phyloP scores from a whole-genome alignment of 1,140 invertebrate genomes.

The Drosophila pachea region DNA sequence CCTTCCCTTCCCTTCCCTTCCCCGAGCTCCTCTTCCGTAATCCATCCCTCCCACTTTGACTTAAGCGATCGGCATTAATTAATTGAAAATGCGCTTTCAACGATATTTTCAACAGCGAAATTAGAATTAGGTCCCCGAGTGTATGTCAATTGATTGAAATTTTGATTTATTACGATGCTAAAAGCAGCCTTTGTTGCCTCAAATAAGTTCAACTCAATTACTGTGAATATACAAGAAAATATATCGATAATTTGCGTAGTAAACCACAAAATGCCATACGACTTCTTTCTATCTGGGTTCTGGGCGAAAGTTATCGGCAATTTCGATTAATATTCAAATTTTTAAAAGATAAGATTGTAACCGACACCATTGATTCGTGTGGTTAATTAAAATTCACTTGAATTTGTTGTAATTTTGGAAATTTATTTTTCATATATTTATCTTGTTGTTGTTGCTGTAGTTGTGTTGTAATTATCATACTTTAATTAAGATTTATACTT shows the following conservation, averaged over 20 bases:
- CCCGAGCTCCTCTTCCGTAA: too few species aligned
- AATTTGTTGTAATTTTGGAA: constrained; percentile 63
- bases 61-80: constrained; percentile 22
- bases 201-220: constrained; percentile 59
- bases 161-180: constrained; percentile 37
- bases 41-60: constrained; percentile 5
- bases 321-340: too few species aligned
- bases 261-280: constrained; percentile 21
- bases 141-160: constrained; percentile 28
- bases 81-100: constrained; percentile 29
- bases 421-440: constrained; percentile 71
- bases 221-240: constrained; percentile 55
- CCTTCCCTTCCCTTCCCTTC: constrained; percentile 29
- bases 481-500: constrained; percentile 73
- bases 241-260: constrained; percentile 51
- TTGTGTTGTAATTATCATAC: constrained; percentile 65
- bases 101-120: constrained; percentile 35
- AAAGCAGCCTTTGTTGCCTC: constrained; percentile 46
- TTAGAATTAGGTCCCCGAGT: constrained; percentile 25
- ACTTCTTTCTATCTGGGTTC: not conserved
- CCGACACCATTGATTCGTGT: too few species aligned
- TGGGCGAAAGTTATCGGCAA: not conserved
- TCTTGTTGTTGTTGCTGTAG: constrained; percentile 65
- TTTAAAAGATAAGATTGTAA: too few species aligned
- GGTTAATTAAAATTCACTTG: not conserved